These are phyloP conservation scores for Drosophila antonietae DNA, from an alignment of 2,888 invertebrate genomes.

Conservation along the genomic window DNA sequence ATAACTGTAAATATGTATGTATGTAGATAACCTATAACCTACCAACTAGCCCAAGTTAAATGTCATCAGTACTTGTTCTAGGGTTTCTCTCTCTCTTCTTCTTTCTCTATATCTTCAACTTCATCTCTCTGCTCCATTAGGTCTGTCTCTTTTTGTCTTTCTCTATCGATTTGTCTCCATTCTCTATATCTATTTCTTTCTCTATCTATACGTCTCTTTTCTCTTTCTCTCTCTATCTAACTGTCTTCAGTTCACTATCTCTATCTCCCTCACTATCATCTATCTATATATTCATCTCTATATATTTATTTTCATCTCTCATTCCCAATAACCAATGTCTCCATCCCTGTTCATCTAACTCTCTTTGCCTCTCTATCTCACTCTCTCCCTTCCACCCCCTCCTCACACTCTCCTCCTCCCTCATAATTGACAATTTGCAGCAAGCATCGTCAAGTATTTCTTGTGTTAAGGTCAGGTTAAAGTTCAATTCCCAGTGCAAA, in stretches of 20 bases:
- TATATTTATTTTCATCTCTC: slow-evolving; percentile 7
- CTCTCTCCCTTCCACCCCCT: no score
- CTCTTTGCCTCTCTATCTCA: neutral
- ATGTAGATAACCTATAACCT: neutral
- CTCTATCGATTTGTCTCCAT: neutral
- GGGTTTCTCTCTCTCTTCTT: neutral
- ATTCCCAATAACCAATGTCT: neutral
- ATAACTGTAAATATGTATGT: neutral
- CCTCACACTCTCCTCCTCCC: slow-evolving; percentile 9
- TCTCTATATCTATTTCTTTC: neutral
- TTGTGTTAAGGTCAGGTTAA: slow-evolving; percentile 44
- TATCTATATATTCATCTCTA: neutral
- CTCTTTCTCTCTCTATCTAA: neutral
- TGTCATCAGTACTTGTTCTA: neutral
- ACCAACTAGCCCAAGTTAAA: slow-evolving; percentile 46
- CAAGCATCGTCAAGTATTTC: slow-evolving; percentile 9
- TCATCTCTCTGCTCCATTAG: no score
- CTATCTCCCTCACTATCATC: neutral
- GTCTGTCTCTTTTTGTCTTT: neutral
- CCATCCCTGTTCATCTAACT: neutral
- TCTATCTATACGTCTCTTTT: neutral
- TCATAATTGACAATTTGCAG: slow-evolving; percentile 24
- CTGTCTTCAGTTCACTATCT: neutral
- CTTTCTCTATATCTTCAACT: neutral
- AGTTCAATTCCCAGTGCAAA: slow-evolving; percentile 54